Evolutionary conservation across 2,888 invertebrate genomes (phyloP).

Genomic region (Congeria kusceri): DNA sequence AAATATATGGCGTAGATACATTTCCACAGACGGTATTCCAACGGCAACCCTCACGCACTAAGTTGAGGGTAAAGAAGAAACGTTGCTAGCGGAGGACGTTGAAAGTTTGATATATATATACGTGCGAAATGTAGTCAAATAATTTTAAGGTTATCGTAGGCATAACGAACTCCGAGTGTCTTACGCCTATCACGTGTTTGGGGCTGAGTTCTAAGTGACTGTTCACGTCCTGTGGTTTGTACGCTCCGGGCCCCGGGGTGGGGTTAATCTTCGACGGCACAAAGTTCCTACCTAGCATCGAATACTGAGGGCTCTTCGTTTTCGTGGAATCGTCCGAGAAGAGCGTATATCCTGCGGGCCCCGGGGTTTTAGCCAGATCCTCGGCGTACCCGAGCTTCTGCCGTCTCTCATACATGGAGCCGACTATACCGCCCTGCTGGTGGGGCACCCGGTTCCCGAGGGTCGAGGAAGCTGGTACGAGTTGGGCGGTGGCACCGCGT

Average conservation of each 20-base stretch:
- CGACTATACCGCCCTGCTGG: constrained; percentile 59
- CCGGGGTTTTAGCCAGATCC: constrained; percentile 75
- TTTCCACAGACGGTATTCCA: neutral
- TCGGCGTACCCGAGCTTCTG: constrained; percentile 66
- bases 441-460: constrained; percentile 69
- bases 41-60: too few relatives aligned
- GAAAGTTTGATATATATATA: too few relatives aligned
- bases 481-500: constrained; percentile 70
- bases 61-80: too few relatives aligned
- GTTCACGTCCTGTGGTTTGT: constrained; percentile 67
- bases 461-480: constrained; percentile 70
- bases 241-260: constrained; percentile 76
- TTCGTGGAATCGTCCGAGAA: constrained; percentile 52
- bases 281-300: constrained; percentile 63
- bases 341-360: constrained; percentile 68
- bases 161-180: constrained; percentile 74
- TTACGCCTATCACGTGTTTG: constrained; percentile 72
- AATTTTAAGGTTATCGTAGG: constrained; percentile 70
- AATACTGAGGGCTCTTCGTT: constrained; percentile 64
- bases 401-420: constrained; percentile 52
- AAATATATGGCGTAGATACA: too few relatives aligned
- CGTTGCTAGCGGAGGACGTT: too few relatives aligned
- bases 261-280: constrained; percentile 59
- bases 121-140: too few relatives aligned
- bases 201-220: constrained; percentile 67